Evolutionary conservation across 2,888 invertebrate species (phyloP).

Genomic region (Bugulina stolonifera): DNA sequence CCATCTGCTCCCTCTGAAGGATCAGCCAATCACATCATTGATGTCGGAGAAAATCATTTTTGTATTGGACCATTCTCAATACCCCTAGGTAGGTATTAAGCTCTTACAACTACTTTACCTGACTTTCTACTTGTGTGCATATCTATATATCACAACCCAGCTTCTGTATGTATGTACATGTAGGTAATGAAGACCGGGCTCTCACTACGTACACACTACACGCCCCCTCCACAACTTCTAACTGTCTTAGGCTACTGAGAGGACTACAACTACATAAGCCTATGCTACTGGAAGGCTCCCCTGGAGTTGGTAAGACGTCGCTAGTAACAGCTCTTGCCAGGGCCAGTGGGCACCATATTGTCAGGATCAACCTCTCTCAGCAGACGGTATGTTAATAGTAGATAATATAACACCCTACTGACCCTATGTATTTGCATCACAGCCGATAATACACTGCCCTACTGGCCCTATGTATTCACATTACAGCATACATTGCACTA

Average conservation of each 20-base stretch:
- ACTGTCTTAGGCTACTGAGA: constrained; percentile 76
- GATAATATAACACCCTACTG: not conserved
- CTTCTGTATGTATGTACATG: not conserved
- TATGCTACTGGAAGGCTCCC: constrained; percentile 83
- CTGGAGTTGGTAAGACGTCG: constrained; percentile 97
- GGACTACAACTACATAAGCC: constrained; percentile 79
- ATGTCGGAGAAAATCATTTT: not conserved
- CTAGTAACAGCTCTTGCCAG: constrained; percentile 82
- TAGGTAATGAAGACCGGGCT: constrained; percentile 8
- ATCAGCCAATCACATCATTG: not conserved
- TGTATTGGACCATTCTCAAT: constrained; percentile 13
- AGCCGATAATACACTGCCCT: too few species aligned
- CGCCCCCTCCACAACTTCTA: constrained; percentile 59
- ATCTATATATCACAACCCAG: too few species aligned
- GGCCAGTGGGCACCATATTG: constrained; percentile 73
- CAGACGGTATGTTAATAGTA: constrained; percentile 68
- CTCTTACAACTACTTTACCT: too few species aligned
- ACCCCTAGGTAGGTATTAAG: not conserved
- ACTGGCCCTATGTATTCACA: too few species aligned
- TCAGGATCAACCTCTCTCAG: constrained; percentile 93
- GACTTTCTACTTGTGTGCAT: too few species aligned
- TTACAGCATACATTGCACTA: too few species aligned
- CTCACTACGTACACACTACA: constrained; percentile 39
- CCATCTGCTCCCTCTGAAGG: not conserved
- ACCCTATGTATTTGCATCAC: too few species aligned